Conservation (phyloP, 2,797 vertebrate genomes). For the Malurus leucopterus region DNA sequence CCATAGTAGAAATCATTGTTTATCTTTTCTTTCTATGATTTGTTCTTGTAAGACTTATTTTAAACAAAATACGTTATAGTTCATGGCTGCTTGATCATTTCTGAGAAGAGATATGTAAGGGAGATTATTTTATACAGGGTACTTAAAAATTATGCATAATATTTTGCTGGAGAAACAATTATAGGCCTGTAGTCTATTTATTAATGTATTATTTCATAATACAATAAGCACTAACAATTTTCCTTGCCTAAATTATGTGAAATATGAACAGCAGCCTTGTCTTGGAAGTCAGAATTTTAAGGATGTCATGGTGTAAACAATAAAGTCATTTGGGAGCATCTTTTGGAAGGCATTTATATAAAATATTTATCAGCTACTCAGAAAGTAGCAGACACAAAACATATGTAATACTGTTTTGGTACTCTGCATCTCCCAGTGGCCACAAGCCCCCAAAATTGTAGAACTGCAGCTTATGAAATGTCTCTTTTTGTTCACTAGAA, state of each 20-base stretch:
- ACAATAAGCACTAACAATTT: not conserved
- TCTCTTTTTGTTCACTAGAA: not conserved
- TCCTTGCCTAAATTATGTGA: not conserved
- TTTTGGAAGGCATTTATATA: not conserved
- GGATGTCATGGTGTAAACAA: not conserved
- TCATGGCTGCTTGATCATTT: slow-evolving; percentile 5
- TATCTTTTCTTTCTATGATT: slow-evolving; percentile 10
- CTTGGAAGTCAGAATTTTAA: not conserved
- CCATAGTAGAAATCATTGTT: not conserved
- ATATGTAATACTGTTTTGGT: not conserved
- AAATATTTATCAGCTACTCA: not conserved
- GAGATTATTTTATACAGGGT: not conserved
- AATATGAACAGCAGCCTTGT: not conserved
- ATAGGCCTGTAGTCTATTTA: not conserved
- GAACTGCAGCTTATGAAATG: not conserved
- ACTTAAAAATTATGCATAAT: not conserved
- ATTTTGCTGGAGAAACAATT: not conserved
- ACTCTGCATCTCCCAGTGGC: not conserved
- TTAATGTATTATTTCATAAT: not conserved
- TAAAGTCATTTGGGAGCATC: not conserved
- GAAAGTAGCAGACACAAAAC: not conserved
- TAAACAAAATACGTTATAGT: slow-evolving; percentile 23
- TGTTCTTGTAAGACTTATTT: slow-evolving; percentile 19
- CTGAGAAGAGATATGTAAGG: not conserved
- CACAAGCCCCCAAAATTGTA: not conserved